Evolutionary conservation across 2,797 vertebrate species (phyloP).

Genomic region (Myoxocephalus aenaeus): DNA sequence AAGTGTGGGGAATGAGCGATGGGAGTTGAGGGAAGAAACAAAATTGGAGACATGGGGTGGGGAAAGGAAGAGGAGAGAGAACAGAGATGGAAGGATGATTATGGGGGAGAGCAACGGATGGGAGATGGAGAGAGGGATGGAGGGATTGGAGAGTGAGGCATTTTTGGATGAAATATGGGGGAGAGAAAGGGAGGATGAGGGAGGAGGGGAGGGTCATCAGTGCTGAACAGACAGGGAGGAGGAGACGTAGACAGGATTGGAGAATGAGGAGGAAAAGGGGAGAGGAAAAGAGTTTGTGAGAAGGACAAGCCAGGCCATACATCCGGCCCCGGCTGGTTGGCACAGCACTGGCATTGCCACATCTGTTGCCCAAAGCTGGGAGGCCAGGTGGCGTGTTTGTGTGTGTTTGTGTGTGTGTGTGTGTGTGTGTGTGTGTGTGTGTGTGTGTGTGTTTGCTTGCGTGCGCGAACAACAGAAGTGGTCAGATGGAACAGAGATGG

Average conservation of each 20-base stretch:
- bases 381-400: constrained; percentile 84
- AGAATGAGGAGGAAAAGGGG: constrained; percentile 69
- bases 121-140: constrained; percentile 37
- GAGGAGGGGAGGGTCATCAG: constrained; percentile 48
- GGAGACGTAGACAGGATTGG: constrained; percentile 69
- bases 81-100: constrained; percentile 65
- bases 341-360: constrained; percentile 83
- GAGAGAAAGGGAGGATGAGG: constrained; percentile 36
- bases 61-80: constrained; percentile 41
- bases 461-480: constrained; percentile 74
- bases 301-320: constrained; percentile 84
- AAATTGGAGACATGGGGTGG: constrained; percentile 44
- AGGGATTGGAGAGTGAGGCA: constrained; percentile 37
- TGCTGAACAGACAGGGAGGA: constrained; percentile 74
- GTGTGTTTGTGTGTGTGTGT: constrained; percentile 33
- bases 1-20: constrained; percentile 64
- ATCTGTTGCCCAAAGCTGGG: constrained; percentile 89
- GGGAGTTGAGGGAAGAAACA: constrained; percentile 43
- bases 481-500: constrained; percentile 81
- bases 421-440: constrained; percentile 33
- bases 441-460: constrained; percentile 38
- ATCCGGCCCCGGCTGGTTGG: constrained; percentile 86
- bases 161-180: constrained; percentile 43
- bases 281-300: constrained; percentile 72
- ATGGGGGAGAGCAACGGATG: constrained; percentile 48